Conservation (phyloP, 1,140 invertebrate genomes). For the Ganaspis sp. region DNA sequence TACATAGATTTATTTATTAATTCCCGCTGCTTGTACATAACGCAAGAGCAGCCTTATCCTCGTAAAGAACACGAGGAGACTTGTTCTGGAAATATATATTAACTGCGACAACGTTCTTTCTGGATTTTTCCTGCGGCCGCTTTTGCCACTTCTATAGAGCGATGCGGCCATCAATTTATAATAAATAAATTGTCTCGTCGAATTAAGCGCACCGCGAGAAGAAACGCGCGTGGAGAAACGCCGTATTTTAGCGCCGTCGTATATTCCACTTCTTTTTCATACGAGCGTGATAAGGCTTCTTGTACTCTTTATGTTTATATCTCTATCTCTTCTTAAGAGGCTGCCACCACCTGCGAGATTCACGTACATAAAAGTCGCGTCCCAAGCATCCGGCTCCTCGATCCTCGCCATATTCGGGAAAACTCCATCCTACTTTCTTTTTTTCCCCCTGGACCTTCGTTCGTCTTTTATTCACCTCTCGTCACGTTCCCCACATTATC, state of each 20-base stretch:
- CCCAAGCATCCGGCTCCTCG: background rate
- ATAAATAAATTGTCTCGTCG: slow-evolving; percentile 53
- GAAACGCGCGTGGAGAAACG: slow-evolving; percentile 39
- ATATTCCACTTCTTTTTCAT: slow-evolving; percentile 1
- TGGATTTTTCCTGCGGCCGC: background rate
- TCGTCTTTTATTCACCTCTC: slow-evolving; percentile 35
- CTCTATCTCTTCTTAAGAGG: slow-evolving; percentile 25
- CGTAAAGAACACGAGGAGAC: background rate
- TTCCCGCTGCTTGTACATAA: no score
- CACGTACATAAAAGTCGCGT: slow-evolving; percentile 26
- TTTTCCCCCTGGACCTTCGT: background rate
- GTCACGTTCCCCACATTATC: slow-evolving; percentile 57
- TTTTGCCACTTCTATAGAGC: background rate
- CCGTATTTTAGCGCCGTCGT: slow-evolving; percentile 36
- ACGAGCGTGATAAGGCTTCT: slow-evolving; percentile 14
- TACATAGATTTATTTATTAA: no score
- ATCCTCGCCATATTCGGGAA: slow-evolving; percentile 36
- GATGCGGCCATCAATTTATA: slow-evolving; percentile 51
- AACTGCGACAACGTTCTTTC: background rate
- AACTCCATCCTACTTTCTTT: background rate
- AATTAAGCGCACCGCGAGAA: slow-evolving; percentile 49
- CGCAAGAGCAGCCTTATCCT: background rate
- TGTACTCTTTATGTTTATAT: slow-evolving; percentile 30
- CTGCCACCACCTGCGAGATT: slow-evolving; percentile 28
- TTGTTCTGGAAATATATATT: background rate